Conservation (phyloP, 2,113 vertebrate species). For the Caloenas nicobarica region DNA sequence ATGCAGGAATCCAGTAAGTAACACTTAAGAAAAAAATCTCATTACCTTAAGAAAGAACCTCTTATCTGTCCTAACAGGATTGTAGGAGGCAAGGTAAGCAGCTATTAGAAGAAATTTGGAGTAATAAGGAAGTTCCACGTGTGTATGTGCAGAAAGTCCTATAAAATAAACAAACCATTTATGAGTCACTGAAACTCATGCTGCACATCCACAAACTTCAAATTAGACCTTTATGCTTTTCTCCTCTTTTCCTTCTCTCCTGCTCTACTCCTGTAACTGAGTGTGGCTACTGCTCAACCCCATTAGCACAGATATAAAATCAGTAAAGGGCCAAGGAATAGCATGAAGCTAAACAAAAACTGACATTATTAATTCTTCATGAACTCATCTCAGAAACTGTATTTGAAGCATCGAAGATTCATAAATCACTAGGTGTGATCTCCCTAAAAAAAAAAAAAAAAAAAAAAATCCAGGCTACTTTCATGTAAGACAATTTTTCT, state of each 20-base stretch:
- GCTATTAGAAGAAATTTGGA: constrained; percentile 97
- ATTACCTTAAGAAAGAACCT: constrained; percentile 97
- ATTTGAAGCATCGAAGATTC: neutral
- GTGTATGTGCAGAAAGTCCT: constrained; percentile 93
- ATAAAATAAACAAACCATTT: constrained; percentile 14
- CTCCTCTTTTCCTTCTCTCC: neutral
- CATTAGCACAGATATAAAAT: neutral
- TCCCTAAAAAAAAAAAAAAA: neutral
- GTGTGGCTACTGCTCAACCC: neutral
- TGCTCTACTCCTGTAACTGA: neutral
- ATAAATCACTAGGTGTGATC: neutral
- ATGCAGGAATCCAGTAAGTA: neutral
- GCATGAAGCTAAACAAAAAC: neutral
- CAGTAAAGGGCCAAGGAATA: neutral
- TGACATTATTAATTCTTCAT: neutral
- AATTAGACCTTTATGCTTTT: neutral
- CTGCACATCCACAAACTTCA: neutral
- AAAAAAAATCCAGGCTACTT: neutral
- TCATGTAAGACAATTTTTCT: neutral
- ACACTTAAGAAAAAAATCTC: neutral
- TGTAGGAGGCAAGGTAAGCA: constrained; percentile 96
- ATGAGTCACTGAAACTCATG: neutral
- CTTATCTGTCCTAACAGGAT: constrained; percentile 94
- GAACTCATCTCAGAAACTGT: neutral
- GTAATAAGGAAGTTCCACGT: constrained; percentile 95